Evolutionary conservation across 2,797 vertebrate genomes (phyloP).

Genomic region (Myripristis murdjan): DNA sequence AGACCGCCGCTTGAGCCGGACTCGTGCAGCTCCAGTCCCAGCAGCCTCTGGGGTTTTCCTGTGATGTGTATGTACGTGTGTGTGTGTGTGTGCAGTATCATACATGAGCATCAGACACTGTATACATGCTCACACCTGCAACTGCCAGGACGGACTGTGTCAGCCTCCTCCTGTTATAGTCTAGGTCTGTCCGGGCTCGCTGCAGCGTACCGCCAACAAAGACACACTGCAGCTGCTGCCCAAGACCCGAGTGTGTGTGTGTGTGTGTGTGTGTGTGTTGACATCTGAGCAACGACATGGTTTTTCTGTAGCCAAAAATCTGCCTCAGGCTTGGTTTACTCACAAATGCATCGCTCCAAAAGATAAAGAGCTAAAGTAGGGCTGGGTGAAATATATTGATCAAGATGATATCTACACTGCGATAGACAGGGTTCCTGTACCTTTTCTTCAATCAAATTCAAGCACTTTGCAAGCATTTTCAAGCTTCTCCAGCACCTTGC

Average conservation of each 20-base stretch:
- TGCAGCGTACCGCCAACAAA: constrained; percentile 51
- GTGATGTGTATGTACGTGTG: constrained; percentile 29
- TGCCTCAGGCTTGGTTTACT: neutral
- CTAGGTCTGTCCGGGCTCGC: constrained; percentile 70
- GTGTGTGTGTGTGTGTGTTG: no score
- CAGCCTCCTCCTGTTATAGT: constrained; percentile 70
- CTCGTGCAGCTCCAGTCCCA: neutral
- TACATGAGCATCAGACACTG: constrained; percentile 84
- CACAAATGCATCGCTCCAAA: neutral
- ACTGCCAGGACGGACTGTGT: constrained; percentile 70
- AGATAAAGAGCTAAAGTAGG: neutral
- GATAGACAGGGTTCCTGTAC: no score
- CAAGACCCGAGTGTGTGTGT: constrained; percentile 51
- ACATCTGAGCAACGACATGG: neutral
- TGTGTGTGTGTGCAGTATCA: constrained; percentile 85
- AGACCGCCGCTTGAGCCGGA: neutral
- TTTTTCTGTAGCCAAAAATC: neutral
- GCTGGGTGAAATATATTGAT: no score
- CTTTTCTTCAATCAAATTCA: no score
- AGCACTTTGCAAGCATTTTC: no score
- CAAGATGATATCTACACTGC: no score
- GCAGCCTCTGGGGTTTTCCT: neutral
- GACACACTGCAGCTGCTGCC: constrained; percentile 64
- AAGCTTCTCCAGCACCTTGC: no score
- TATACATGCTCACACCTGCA: constrained; percentile 85